phyloP scores from a whole-genome alignment of 2,888 invertebrate species.

The Nephrocerus scutellatus region DNA sequence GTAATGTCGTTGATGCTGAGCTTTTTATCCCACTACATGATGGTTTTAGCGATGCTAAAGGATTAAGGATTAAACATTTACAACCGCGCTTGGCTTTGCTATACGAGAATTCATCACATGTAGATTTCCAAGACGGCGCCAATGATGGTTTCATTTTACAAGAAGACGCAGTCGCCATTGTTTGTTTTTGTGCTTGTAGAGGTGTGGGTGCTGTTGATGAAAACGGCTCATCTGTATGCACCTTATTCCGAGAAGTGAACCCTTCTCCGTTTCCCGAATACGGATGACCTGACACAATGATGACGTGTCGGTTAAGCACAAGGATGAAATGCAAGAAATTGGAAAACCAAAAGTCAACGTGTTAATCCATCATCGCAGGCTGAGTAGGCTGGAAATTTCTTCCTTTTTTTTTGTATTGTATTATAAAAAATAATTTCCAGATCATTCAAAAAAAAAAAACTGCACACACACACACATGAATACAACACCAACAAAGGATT shows the following conservation, averaged over 20 bases:
- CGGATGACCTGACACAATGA: not conserved
- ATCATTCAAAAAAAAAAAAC: too few relatives aligned
- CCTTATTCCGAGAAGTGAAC: slow-evolving; percentile 36
- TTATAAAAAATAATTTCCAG: too few relatives aligned
- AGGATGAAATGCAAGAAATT: slow-evolving; percentile 8
- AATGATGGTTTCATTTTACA: not conserved
- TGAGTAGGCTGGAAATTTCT: too few relatives aligned
- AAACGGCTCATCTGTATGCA: slow-evolving; percentile 10
- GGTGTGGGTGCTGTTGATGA: slow-evolving; percentile 19
- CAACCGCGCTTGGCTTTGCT: not conserved
- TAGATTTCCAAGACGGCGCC: too few relatives aligned
- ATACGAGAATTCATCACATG: too few relatives aligned
- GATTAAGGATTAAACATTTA: not conserved
- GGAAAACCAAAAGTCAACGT: slow-evolving; percentile 32
- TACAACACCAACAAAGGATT: too few relatives aligned
- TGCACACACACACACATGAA: too few relatives aligned
- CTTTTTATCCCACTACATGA: not conserved
- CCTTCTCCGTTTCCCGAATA: slow-evolving; percentile 31
- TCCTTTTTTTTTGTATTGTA: too few relatives aligned
- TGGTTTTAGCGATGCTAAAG: not conserved
- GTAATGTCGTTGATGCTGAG: slow-evolving; percentile 14
- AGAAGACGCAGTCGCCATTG: slow-evolving; percentile 7
- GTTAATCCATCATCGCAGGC: slow-evolving; percentile 24
- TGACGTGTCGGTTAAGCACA: not conserved
- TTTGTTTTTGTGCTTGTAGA: slow-evolving; percentile 25